phyloP scores from a whole-genome alignment of 2,888 invertebrate genomes.

The Parasteatoda lunata region DNA sequence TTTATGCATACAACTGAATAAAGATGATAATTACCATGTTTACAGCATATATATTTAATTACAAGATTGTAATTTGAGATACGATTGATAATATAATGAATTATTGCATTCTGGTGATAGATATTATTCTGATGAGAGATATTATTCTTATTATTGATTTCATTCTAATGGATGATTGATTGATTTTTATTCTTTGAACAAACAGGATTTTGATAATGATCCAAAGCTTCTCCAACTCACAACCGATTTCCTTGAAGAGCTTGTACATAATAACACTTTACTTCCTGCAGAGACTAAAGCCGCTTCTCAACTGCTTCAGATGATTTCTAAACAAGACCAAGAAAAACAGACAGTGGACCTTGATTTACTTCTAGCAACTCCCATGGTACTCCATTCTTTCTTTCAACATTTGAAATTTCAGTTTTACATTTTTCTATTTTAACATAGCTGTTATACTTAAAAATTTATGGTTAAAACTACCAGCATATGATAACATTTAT shows the following conservation, averaged over 20 bases:
- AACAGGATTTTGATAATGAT: conserved; percentile 85
- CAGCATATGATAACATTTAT: too few species aligned
- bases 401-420: too few species aligned
- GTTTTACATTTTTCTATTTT: too few species aligned
- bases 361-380: conserved; percentile 81
- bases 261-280: conserved; percentile 84
- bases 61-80: too few species aligned
- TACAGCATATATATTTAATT: too few species aligned
- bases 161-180: neutral
- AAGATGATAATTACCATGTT: too few species aligned
- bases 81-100: too few species aligned
- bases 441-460: too few species aligned
- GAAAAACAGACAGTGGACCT: conserved; percentile 81
- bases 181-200: neutral
- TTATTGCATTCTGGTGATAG: too few species aligned
- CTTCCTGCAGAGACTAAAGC: conserved; percentile 92
- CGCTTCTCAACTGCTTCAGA: conserved; percentile 85
- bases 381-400: conserved; percentile 76
- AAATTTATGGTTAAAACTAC: too few species aligned
- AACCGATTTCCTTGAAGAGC: conserved; percentile 90
- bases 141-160: neutral
- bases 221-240: conserved; percentile 83
- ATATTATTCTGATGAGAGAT: too few species aligned
- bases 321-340: conserved; percentile 83
- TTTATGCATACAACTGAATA: too few species aligned